Conservation (phyloP, 2,113 vertebrate genomes). For the Coptodon rendalli region DNA sequence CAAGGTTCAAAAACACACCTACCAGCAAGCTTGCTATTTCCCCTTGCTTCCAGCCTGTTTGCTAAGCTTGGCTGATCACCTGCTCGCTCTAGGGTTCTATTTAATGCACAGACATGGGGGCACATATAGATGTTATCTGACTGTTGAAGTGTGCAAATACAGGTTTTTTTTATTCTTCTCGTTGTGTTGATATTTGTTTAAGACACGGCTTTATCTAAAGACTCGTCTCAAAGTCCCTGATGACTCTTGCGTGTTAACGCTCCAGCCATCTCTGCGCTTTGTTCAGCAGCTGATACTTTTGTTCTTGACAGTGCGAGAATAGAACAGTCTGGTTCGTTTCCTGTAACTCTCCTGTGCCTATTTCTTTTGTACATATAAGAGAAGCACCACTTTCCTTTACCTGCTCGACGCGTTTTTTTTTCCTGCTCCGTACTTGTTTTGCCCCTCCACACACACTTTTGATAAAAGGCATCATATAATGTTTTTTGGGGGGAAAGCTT, state of each 20-base stretch:
- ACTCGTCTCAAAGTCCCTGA: conserved; percentile 8
- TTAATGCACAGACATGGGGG: neutral
- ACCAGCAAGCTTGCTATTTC: neutral
- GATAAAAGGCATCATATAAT: neutral
- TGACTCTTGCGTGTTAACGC: neutral
- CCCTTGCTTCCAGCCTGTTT: neutral
- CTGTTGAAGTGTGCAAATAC: neutral
- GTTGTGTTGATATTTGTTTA: neutral
- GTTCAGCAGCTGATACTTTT: neutral
- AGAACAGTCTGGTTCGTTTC: neutral
- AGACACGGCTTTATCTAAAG: neutral
- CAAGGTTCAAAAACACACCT: neutral
- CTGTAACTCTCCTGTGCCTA: neutral
- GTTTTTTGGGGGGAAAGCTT: neutral
- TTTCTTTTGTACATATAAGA: neutral
- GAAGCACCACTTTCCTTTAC: neutral
- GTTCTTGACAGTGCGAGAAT: neutral
- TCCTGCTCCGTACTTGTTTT: neutral
- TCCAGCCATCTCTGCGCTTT: neutral
- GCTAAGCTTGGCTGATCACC: neutral
- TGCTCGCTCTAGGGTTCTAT: neutral
- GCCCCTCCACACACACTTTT: neutral
- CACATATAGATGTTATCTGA: neutral
- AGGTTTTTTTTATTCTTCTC: neutral
- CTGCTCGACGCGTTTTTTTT: neutral